phyloP scores from a whole-genome alignment of 2,797 vertebrate species.

The Crypturellus tataupa region DNA sequence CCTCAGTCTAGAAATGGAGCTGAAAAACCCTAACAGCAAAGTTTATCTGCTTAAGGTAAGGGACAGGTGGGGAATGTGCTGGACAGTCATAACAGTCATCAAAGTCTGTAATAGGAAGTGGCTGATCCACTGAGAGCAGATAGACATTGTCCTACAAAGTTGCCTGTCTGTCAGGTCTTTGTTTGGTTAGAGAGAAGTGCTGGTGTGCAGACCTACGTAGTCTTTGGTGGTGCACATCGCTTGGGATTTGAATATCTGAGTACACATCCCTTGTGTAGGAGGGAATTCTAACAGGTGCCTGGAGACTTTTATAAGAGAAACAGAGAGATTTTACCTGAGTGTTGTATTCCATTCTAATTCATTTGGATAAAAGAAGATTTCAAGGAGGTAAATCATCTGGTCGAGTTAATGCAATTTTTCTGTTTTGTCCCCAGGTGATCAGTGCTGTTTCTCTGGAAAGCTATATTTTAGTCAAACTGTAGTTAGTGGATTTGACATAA shows the following conservation, averaged over 20 bases:
- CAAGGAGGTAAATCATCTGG: background rate
- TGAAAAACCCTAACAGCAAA: slow-evolving; percentile 86
- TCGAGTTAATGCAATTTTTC: background rate
- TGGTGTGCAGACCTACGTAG: background rate
- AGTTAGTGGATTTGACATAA: background rate
- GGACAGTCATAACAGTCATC: background rate
- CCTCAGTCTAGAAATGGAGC: slow-evolving; percentile 89
- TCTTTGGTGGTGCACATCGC: background rate
- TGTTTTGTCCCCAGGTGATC: background rate
- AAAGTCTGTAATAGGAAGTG: background rate
- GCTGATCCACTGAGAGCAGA: background rate
- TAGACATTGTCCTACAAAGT: background rate
- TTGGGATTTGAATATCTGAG: background rate
- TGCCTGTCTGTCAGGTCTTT: background rate
- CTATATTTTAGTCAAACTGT: background rate
- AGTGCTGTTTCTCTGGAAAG: background rate
- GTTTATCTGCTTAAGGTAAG: slow-evolving; percentile 92
- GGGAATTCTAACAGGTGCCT: background rate
- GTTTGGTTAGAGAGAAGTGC: background rate
- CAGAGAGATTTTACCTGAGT: background rate
- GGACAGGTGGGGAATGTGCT: background rate
- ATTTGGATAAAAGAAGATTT: background rate
- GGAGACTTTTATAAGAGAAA: background rate
- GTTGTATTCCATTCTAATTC: background rate
- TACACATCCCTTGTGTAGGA: background rate